phyloP scores from a whole-genome alignment of 1,140 invertebrate species.

The Pseudobourletiella spinata region DNA sequence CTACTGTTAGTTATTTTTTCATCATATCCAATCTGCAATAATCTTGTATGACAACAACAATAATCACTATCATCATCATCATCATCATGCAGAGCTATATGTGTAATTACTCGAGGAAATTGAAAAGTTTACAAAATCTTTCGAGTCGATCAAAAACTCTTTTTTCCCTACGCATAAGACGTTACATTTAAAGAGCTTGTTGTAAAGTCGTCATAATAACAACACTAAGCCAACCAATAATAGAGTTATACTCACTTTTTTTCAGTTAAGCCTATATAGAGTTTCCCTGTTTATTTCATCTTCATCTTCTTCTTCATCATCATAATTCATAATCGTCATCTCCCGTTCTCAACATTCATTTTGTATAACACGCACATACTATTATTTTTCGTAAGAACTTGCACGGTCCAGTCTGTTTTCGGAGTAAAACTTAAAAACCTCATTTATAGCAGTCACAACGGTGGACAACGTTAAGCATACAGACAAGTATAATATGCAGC shows the following conservation, averaged over 20 bases:
- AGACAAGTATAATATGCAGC: too few species aligned
- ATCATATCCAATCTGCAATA: background rate
- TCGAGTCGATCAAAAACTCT: background rate
- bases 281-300: conserved; percentile 1
- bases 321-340: background rate
- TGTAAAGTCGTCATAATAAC: background rate
- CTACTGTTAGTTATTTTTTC: background rate
- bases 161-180: background rate
- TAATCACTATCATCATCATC: too few species aligned
- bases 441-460: background rate
- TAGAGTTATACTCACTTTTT: background rate
- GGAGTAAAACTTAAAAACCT: background rate
- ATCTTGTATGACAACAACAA: too few species aligned
- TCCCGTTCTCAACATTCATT: background rate
- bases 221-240: conserved; percentile 12
- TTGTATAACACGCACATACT: background rate
- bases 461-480: too few species aligned
- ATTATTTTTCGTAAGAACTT: background rate
- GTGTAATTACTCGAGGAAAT: background rate
- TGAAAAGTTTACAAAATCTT: conserved; percentile 10
- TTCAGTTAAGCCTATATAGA: background rate
- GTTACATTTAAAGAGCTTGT: background rate
- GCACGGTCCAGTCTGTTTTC: background rate
- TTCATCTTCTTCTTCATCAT: background rate
- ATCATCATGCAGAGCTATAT: too few species aligned